Percentiles rank a stretch among this genome's conserved stretches.
These are phyloP conservation scores for Pollenia angustigena DNA, from an alignment of 2,888 invertebrate genomes.

Conservation along the genomic window DNA sequence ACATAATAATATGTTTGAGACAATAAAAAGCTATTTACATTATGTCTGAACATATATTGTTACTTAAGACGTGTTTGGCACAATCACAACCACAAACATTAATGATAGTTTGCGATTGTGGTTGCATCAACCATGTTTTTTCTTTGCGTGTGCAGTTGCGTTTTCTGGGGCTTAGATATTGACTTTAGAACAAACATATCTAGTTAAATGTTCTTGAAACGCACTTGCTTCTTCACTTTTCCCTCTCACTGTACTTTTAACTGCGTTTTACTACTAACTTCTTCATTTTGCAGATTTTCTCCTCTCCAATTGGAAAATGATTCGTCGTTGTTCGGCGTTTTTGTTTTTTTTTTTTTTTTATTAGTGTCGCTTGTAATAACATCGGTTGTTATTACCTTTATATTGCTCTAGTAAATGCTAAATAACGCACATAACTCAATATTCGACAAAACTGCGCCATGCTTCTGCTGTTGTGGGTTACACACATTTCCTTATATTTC, in stretches of 20 bases:
- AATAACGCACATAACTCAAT: conserved; percentile 83
- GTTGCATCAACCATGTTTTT: too few relatives aligned
- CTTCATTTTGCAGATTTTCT: conserved; percentile 1
- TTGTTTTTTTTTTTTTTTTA: conserved; percentile 38
- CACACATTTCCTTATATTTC: conserved; percentile 55
- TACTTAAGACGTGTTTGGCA: too few relatives aligned
- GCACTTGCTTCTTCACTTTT: not conserved
- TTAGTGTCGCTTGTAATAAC: conserved; percentile 74
- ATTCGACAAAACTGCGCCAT: conserved; percentile 77
- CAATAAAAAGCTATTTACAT: too few relatives aligned
- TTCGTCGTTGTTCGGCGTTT: not conserved
- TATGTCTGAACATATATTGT: too few relatives aligned
- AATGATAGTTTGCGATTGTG: too few relatives aligned
- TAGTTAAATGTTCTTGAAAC: not conserved
- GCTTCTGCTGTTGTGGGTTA: conserved; percentile 54
- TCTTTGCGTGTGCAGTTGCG: too few relatives aligned
- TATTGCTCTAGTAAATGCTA: conserved; percentile 80
- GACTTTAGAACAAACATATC: too few relatives aligned
- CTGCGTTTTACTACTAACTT: conserved; percentile 3
- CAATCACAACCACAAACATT: too few relatives aligned
- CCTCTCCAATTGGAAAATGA: conserved; percentile 76
- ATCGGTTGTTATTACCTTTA: conserved; percentile 82
- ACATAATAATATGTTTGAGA: too few relatives aligned
- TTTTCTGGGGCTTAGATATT: too few relatives aligned
- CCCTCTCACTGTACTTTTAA: not conserved